Conservation (phyloP, 2,113 vertebrate genomes). For the Leptobrachium leishanense region DNA sequence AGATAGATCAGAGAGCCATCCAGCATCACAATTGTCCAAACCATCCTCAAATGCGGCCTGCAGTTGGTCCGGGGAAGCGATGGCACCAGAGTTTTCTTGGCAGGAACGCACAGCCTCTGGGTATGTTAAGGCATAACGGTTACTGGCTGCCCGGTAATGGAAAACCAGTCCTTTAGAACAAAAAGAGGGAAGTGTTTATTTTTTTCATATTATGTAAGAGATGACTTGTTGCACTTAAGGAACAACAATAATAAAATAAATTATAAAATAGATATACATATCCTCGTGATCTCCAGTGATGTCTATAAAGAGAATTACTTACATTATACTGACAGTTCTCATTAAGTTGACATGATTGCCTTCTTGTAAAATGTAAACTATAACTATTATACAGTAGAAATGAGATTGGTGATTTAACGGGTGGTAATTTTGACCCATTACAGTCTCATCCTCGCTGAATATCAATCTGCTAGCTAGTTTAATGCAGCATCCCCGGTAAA, state of each 20-base stretch:
- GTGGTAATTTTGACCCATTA: too few relatives aligned
- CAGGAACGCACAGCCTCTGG: conserved; percentile 79
- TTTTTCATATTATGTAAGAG: not conserved
- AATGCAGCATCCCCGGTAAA: too few relatives aligned
- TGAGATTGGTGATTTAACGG: too few relatives aligned
- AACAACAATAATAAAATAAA: not conserved
- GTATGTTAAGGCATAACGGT: conserved; percentile 85
- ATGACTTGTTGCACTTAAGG: not conserved
- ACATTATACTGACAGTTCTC: too few relatives aligned
- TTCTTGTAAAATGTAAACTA: too few relatives aligned
- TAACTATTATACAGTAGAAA: too few relatives aligned
- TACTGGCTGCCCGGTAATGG: conserved; percentile 86
- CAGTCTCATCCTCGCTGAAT: too few relatives aligned
- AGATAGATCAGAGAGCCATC: conserved; percentile 89
- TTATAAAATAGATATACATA: not conserved
- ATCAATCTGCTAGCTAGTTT: too few relatives aligned
- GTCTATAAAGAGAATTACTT: not conserved
- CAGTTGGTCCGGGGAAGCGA: conserved; percentile 82
- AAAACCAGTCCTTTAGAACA: conserved; percentile 83
- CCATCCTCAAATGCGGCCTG: conserved; percentile 91
- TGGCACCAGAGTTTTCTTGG: conserved; percentile 76
- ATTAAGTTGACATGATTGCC: too few relatives aligned
- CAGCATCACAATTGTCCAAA: conserved; percentile 94
- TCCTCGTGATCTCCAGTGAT: not conserved
- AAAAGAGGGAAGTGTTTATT: not conserved